Evolutionary conservation across 2,113 vertebrate genomes (phyloP), one percentile per base, ranked within the genome.

Genomic region (Monarcha castaneiventris): DNA sequence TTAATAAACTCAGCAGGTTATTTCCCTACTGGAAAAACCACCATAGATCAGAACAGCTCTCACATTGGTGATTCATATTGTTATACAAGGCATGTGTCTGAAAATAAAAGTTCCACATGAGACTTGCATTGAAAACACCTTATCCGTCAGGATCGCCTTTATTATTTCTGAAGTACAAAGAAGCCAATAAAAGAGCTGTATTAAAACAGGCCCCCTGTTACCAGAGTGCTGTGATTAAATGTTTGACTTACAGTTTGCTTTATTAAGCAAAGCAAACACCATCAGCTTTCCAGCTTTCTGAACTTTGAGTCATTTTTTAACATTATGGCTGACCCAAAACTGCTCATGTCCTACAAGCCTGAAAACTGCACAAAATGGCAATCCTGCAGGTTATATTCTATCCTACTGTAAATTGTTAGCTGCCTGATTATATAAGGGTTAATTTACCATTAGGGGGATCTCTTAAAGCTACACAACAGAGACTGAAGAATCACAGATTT

Each of bases 1-100:
- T 95, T 97, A 96, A 96, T 96, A 97, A 97, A 97, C 90, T 84
- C 94, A 96, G 96, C 93, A 93, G 85, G 94, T 88, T 96, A 95
- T 96, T 96, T 95, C 88, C 88, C 93, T 93, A 68, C 90, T 94
- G 94, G 64, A 96, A 93, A 89, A 95, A 44, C 55, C 83, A 76
- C 94, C 39, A 3, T 43, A 86, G 88, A 92, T 88, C 88, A 91
- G 90, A 94, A 93, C 37, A 43, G 88, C 90, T 95, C 94, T 96
- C 93, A 20, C 17, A 37, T 33, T 0, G 3, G 88, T 89, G 80
- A 92, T 95, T 90, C 85, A 92, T 90, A 82, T 58, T 89, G 86
- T 94, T 95, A 93, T 51, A 95, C 80, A 58, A 92, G 82, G 73
- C 14, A 54, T 64, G 56, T 21, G 73, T 68, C 92, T 93, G 88